Evolutionary conservation across 2,113 vertebrate species (phyloP), one percentile per base, ranked within the genome.

Genomic region (Rallus limicola): DNA sequence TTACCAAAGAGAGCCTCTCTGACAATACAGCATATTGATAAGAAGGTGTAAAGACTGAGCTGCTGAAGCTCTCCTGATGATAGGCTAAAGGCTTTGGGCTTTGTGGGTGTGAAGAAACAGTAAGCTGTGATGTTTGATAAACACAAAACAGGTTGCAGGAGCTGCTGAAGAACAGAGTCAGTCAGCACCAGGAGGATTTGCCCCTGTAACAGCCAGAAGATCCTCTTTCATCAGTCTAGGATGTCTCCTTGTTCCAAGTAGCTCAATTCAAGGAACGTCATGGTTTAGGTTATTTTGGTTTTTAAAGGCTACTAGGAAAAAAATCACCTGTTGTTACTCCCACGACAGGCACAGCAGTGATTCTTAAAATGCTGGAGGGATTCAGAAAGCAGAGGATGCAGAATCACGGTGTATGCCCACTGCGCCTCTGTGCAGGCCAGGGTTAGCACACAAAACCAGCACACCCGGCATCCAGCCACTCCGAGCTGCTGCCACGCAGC

Each of bases 341-440:
- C 14, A 0, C 0, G 23, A 42, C 25, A 46, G 50, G 29, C 8
- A 1, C 3, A 81, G 46, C 8, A 25, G 18, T 10, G 50, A 48
- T 16, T 70, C 63, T 19, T 34, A 8, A 63, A 67, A 78, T 20
- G 18, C 31, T 34, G 24, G n/a, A 80, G 55, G 31, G 72, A 55
- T 80, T 80, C 5, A n/a, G 68, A 76, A 76, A n/a, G 46, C 74
- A 81, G 64, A 84, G 55, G 53, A 12, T 55, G 6, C 44, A 52
- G 13, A 67, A 11, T 1, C 28, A 25, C 88, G 18, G 44, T 36
- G n/a, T 17, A 5, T 18, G 69, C 34, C 60, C 38, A 10, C 64
- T 3, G 19, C 0, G 44, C 24, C 71, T 28, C 71, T 10, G 62
- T 9, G 78, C 58, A 79, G 60, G 38, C 16, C 23, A 1, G 24